Conservation (phyloP, 2,888 invertebrate species). For the Catonia carolina region DNA sequence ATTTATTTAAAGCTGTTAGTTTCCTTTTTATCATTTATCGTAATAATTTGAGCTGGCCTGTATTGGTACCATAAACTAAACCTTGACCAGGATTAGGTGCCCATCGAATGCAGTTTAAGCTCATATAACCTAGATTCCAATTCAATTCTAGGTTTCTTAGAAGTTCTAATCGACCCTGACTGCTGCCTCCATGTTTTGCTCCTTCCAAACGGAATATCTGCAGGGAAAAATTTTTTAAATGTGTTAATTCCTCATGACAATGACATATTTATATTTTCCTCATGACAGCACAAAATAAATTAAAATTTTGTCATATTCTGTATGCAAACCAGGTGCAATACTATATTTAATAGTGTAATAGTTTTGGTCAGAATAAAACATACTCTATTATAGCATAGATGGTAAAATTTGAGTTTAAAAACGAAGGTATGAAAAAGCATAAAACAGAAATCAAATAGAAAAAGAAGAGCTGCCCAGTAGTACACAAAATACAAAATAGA, state of each 20-base stretch:
- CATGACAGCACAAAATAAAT: not conserved
- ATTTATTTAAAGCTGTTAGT: not conserved
- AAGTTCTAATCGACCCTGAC: conserved; percentile 43
- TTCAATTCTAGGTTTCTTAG: conserved; percentile 61
- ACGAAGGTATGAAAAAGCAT: too few relatives aligned
- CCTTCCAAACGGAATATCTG: conserved; percentile 32
- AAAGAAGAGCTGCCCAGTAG: too few relatives aligned
- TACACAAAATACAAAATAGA: too few relatives aligned
- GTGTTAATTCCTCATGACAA: not conserved
- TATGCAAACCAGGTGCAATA: too few relatives aligned
- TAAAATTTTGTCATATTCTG: not conserved
- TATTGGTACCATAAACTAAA: conserved; percentile 77
- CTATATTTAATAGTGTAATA: too few relatives aligned
- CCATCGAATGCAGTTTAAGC: conserved; percentile 80
- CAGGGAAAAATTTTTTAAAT: not conserved
- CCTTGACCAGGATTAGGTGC: conserved; percentile 77
- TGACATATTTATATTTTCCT: not conserved
- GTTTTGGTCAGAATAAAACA: too few relatives aligned
- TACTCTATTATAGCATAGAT: too few relatives aligned
- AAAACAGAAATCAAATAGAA: too few relatives aligned
- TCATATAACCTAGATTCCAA: conserved; percentile 53
- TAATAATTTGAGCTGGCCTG: conserved; percentile 69
- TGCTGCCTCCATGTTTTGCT: conserved; percentile 26
- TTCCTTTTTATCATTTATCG: conserved; percentile 36
- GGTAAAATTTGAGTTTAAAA: too few relatives aligned